phyloP scores from a whole-genome alignment of 2,113 vertebrate species.

The Dinomys branickii region DNA sequence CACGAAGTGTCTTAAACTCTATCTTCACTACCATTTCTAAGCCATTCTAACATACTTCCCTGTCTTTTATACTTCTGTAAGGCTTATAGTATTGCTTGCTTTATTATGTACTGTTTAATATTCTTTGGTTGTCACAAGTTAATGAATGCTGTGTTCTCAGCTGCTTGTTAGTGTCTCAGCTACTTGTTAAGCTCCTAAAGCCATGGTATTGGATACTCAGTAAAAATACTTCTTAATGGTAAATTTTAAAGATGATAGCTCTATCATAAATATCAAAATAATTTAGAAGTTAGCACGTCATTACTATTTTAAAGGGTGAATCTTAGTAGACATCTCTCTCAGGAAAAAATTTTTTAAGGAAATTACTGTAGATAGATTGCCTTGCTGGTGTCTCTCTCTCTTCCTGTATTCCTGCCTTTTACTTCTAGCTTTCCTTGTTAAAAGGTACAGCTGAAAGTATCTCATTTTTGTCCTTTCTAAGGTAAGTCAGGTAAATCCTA shows the following conservation, averaged over 20 bases:
- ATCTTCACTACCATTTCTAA: background rate
- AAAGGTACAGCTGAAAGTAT: background rate
- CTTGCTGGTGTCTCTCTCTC: background rate
- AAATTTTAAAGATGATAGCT: conserved; percentile 37
- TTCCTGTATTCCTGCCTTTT: background rate
- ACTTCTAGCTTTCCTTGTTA: background rate
- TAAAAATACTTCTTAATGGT: conserved; percentile 41
- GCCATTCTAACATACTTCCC: background rate
- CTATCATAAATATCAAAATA: conserved; percentile 39
- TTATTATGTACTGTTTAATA: background rate
- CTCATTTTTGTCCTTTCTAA: background rate
- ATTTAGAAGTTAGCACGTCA: background rate
- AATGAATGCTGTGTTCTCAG: background rate
- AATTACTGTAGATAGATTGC: background rate
- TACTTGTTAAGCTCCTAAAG: conserved; percentile 5
- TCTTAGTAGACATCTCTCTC: background rate
- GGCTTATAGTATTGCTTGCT: background rate
- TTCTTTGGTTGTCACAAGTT: background rate
- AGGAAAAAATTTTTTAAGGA: background rate
- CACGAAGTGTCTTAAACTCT: background rate
- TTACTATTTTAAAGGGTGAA: background rate
- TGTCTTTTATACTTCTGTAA: background rate
- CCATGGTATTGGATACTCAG: background rate
- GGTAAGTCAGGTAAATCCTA: background rate
- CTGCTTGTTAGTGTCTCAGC: background rate